Conservation (phyloP, 2,888 invertebrate genomes). For the Patella pellucida region DNA sequence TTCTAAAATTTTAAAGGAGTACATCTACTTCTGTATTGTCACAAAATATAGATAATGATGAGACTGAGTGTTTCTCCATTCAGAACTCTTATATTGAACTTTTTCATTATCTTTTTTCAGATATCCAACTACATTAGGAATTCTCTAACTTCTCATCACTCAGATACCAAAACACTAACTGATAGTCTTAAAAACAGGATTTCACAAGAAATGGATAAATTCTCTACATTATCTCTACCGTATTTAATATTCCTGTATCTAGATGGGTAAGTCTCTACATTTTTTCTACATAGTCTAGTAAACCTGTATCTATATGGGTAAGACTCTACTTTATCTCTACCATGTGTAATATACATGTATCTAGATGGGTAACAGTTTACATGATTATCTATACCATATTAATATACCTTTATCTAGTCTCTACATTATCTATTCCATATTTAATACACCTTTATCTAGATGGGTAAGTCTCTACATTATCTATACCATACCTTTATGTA, state of each 20-base stretch:
- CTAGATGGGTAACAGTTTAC: slow-evolving; percentile 38
- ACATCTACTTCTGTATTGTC: no score
- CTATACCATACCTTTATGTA: no score
- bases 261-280: slow-evolving; percentile 49
- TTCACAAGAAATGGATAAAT: slow-evolving; percentile 50
- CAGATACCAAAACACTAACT: slow-evolving; percentile 37
- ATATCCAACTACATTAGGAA: slow-evolving; percentile 50
- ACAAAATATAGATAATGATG: no score
- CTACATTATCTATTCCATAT: neutral
- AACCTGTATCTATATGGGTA: no score
- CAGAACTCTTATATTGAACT: no score
- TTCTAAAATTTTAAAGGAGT: no score
- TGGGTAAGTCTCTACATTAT: no score
- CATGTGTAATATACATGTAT: neutral
- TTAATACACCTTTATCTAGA: neutral
- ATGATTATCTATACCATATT: slow-evolving; percentile 52
- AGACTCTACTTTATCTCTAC: no score
- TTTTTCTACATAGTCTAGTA: neutral
- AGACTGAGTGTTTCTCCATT: no score
- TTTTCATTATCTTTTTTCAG: slow-evolving; percentile 30
- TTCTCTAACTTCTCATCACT: slow-evolving; percentile 46
- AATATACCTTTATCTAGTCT: slow-evolving; percentile 41
- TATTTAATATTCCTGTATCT: slow-evolving; percentile 43
- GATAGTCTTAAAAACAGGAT: slow-evolving; percentile 44
- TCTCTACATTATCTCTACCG: slow-evolving; percentile 51